phyloP scores from a whole-genome alignment of 2,888 invertebrate species.

The Tenthredo livida region DNA sequence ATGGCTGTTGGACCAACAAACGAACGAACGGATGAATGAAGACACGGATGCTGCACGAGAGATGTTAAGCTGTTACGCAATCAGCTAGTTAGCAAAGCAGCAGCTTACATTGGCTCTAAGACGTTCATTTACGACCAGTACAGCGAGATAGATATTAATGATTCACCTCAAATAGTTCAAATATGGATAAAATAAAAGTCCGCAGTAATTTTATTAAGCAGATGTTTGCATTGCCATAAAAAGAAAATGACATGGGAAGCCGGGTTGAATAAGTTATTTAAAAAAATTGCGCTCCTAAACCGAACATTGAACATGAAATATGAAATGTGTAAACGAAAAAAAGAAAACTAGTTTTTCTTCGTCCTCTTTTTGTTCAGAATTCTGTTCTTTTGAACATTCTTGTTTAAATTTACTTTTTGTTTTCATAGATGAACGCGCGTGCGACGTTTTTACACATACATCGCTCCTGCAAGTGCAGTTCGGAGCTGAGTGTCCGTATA shows the following conservation, averaged over 20 bases:
- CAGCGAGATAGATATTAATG: background rate
- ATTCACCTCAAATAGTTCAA: background rate
- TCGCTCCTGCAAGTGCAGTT: background rate
- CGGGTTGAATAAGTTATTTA: too few species aligned
- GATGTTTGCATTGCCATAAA: too few species aligned
- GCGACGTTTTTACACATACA: background rate
- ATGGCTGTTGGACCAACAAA: slow-evolving; percentile 20
- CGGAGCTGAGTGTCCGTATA: background rate
- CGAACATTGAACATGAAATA: background rate
- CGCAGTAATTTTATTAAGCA: too few species aligned
- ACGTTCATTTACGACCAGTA: background rate
- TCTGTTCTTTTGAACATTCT: background rate
- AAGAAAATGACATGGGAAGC: background rate
- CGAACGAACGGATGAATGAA: background rate
- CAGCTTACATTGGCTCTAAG: background rate
- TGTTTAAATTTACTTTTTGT: background rate
- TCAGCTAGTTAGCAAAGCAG: background rate
- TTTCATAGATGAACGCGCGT: background rate
- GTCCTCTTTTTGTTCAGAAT: too few species aligned
- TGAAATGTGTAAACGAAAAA: too few species aligned
- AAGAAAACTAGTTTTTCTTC: too few species aligned
- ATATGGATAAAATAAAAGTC: background rate
- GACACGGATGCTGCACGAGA: background rate
- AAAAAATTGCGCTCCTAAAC: too few species aligned
- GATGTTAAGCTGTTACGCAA: slow-evolving; percentile 5